Base-by-base conservation (phyloP, 2,888 invertebrate genomes). In the Acanthosepion lycidas region DNA sequence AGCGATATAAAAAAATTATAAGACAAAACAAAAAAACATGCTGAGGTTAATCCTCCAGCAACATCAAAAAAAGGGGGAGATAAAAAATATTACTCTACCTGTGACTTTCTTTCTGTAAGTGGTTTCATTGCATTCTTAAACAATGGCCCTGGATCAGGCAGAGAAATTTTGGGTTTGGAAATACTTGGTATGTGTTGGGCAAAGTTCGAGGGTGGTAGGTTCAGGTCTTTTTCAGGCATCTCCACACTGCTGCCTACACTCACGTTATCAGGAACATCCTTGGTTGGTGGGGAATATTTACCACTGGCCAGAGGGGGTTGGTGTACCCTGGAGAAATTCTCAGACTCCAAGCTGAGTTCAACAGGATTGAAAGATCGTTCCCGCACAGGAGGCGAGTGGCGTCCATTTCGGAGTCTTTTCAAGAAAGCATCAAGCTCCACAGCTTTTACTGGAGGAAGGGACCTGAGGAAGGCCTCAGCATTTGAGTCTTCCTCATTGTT, bases 281-380 rank as follows among this genome's bases (percentile, higher is more conserved):
- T 55, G 59, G 94, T 94, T 0, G 94, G 94, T 15, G 53, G 55
- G 5, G 53, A 59, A 59, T 59, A 55, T 20, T 53, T 59, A 94
- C 94, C 64, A 28, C 48, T 94, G 33, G 23, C 94, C 18, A 59
- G 9, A 53, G 53, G 28, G 26, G 51, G 26, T 8, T 53, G n/a
- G 20, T 28, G 51, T 20, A 49, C 20, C 42, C 48, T 18, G 28
- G 94, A 53, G 23, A 49, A 78, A 33, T 51, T 53, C 42, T 59
- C 49, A 64, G 93, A 33, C 20, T 94, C 78, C 26, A 42, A n/a
- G 91, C 28, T 51, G 51, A 51, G 51, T 49, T 94, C 91, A 5
- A 95, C 94, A n/a, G 96, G 96, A 95, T 95, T 95, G 93, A 96
- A 96, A 28, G 96, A 96, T 0, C 95, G 95, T 91, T 96, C 96